Evolutionary conservation across 2,113 vertebrate species (phyloP), one percentile per base, ranked within the genome.

Genomic region (Neoarius graeffei): DNA sequence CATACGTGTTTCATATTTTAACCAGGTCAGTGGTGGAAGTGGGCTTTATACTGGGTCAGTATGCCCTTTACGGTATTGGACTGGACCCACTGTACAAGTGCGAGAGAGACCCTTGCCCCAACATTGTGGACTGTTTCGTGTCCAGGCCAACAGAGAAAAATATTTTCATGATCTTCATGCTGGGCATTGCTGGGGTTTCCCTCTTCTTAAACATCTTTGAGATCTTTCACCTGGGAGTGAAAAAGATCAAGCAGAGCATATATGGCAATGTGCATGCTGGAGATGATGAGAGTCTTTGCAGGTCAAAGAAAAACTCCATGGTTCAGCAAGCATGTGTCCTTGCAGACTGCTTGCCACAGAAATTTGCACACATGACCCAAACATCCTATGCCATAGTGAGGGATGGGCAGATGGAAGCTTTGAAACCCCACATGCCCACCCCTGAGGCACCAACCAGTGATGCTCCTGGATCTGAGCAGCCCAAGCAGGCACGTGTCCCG

Each of bases 81-180:
- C 95, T 99, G 92, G 90, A 96, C 4, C 95, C 97, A 1, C 92
- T 99, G 85, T 99, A 98, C 95, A 97, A 97, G 92, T 99, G 97
- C 85, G 94, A 96, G 86, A 93, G 95, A 11, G 84, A 95, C 81
- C 97, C 97, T 25, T 99, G 97, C 77, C 97, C 97, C 87, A 99
- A 98, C 92, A 95, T 93, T 0, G 96, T 99, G 81, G 98, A 99
- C 89, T 99, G 97, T 88, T 99, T 98, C 91, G 97, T 99, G 81
- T 99, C 97, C 15, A 95, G 98, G 86, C 97, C 97, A 50, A 98
- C 98, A 59, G 98, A 99, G 93, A 99, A 99, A 93, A 98, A 96
- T 77, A 95, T 99, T 89, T 99, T 99, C 89, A 97, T 99, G 96
- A 94, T 97, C 52, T 99, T 99, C 90, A 99, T 99, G 98, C 93